Conservation (phyloP, 2,113 vertebrate species). For the Chaetops frenatus region DNA sequence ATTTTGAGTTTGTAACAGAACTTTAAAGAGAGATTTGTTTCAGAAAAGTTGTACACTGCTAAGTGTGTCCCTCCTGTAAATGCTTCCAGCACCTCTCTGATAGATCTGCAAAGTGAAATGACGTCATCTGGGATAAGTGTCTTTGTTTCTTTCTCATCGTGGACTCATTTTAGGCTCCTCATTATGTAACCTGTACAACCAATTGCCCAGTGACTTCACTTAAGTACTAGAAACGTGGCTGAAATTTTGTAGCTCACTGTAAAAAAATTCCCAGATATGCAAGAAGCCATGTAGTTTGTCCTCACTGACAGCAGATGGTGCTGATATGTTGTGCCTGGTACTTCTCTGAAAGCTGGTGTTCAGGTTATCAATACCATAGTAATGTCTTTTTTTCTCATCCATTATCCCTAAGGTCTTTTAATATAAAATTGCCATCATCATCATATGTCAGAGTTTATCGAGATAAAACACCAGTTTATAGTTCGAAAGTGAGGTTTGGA, state of each 20-base stretch:
- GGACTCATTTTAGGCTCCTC: neutral
- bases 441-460: neutral
- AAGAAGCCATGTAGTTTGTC: neutral
- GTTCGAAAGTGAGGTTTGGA: neutral
- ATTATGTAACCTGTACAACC: neutral
- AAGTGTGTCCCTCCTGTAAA: neutral
- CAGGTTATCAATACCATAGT: neutral
- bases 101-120: neutral
- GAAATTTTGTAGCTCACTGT: neutral
- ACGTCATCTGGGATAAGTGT: neutral
- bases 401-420: neutral
- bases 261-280: neutral
- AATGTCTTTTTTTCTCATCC: neutral
- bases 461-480: neutral
- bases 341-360: neutral
- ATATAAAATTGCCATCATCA: neutral
- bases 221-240: accelerated
- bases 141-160: neutral
- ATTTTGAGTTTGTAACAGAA: neutral
- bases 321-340: neutral
- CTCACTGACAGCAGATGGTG: slow-evolving; percentile 26
- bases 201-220: neutral
- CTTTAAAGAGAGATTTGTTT: neutral
- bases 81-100: neutral
- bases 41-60: neutral